These are phyloP conservation scores for Nipponia nippon DNA, from an alignment of 2,113 vertebrate species.

Conservation along the genomic window DNA sequence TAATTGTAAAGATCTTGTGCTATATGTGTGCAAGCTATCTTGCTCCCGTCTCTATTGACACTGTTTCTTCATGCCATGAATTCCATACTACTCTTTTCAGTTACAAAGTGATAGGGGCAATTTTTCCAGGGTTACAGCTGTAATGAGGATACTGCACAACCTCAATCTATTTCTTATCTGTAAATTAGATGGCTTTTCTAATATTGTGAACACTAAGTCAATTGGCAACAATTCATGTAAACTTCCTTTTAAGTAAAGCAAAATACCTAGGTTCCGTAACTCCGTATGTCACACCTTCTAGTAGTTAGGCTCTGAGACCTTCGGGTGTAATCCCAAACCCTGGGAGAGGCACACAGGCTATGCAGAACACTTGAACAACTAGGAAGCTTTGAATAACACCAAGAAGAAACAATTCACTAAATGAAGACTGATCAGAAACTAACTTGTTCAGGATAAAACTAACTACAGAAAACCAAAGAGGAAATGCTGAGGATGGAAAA, in stretches of 20 bases:
- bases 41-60: neutral
- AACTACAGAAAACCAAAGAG: neutral
- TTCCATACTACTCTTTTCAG: neutral
- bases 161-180: neutral
- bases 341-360: neutral
- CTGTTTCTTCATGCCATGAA: neutral
- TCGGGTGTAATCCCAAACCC: neutral
- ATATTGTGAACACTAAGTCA: neutral
- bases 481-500: neutral
- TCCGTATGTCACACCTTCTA: neutral
- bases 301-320: neutral
- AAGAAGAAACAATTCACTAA: neutral
- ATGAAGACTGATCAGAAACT: neutral
- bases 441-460: neutral
- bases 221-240: neutral
- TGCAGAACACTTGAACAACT: neutral
- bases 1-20: neutral
- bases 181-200: neutral
- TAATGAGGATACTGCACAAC: neutral
- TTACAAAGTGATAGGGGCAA: neutral
- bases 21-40: neutral
- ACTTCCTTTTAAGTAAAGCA: neutral
- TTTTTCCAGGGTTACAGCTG: neutral
- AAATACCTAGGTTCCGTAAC: neutral
- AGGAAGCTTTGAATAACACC: neutral